Conservation (phyloP, 2,113 vertebrate genomes). For the Eurystomus gularis region DNA sequence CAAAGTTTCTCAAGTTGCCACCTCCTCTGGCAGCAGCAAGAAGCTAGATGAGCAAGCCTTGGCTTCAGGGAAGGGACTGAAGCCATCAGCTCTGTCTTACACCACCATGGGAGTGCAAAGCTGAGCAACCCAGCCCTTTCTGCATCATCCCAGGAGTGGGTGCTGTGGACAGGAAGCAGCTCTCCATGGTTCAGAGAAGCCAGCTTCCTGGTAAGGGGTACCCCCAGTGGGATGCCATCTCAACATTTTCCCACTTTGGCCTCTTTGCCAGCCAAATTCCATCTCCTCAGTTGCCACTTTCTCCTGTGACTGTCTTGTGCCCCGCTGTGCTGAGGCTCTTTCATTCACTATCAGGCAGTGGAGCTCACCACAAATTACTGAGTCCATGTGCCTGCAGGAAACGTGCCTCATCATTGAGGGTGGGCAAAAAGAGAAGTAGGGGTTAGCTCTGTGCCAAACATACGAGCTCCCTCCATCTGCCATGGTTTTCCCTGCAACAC, state of each 20-base stretch:
- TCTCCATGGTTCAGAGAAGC: neutral
- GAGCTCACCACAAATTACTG: slow-evolving; percentile 21
- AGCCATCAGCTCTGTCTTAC: neutral
- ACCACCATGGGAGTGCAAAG: neutral
- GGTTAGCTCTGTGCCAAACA: neutral
- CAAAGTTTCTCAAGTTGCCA: slow-evolving; percentile 7
- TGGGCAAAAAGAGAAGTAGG: neutral
- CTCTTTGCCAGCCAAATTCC: neutral
- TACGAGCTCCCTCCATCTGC: neutral
- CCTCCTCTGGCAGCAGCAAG: neutral
- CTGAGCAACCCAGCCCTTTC: neutral
- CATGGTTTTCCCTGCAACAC: neutral
- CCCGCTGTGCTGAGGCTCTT: neutral
- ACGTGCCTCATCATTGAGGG: neutral
- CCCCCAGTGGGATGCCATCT: neutral
- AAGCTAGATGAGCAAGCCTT: neutral
- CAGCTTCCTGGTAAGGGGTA: neutral
- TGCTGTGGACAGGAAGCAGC: neutral
- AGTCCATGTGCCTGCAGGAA: neutral
- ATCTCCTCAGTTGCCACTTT: neutral
- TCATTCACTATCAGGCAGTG: neutral
- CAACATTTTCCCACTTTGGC: neutral
- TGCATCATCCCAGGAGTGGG: neutral
- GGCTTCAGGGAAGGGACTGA: neutral
- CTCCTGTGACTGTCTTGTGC: neutral